Conservation (phyloP, 2,113 vertebrate species). For the Odocoileus hemionus region DNA sequence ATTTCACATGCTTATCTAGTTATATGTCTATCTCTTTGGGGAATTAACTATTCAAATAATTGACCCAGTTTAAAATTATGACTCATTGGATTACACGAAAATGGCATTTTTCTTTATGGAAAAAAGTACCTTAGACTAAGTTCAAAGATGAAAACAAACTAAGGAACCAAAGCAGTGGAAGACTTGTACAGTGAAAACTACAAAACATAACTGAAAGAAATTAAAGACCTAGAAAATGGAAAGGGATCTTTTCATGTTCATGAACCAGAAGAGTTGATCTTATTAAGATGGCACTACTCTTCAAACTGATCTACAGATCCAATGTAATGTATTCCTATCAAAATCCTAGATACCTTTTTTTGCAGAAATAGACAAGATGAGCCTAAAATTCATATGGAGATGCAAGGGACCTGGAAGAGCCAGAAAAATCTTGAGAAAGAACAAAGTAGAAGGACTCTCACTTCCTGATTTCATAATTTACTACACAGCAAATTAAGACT, state of each 20-base stretch:
- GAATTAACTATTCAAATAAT: background rate
- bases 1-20: background rate
- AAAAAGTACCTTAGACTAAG: background rate
- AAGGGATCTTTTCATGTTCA: background rate
- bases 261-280: background rate
- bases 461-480: background rate
- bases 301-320: background rate
- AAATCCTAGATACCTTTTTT: background rate
- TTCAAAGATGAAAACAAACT: background rate
- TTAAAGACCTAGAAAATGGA: background rate
- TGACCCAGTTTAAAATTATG: conserved; percentile 4
- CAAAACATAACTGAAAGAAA: background rate
- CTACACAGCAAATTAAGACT: background rate
- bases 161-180: background rate
- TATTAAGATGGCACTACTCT: background rate
- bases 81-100: background rate
- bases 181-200: background rate
- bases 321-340: background rate
- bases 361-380: background rate
- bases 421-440: background rate
- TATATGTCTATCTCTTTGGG: background rate
- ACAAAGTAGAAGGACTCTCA: background rate
- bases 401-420: background rate
- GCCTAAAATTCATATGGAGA: background rate
- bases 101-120: background rate